phyloP scores from a whole-genome alignment of 1,140 invertebrate genomes.

The Diachasma alloeum region DNA sequence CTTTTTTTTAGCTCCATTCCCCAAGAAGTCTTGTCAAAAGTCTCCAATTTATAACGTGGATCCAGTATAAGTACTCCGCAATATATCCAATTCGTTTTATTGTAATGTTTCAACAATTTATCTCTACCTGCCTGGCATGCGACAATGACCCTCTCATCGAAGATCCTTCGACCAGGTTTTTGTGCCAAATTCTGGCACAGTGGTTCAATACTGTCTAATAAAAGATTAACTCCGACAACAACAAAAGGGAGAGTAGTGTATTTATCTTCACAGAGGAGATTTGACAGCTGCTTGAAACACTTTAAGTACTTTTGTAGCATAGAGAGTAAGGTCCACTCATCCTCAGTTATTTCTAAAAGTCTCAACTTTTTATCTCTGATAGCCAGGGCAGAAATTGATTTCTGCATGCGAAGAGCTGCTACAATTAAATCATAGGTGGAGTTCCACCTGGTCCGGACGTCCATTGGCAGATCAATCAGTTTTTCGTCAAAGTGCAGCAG shows the following conservation, averaged over 20 bases:
- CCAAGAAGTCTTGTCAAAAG: conserved; percentile 52
- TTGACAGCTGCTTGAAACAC: conserved; percentile 15
- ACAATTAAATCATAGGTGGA: conserved; percentile 28
- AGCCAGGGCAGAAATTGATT: not conserved
- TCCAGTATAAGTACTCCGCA: conserved; percentile 52
- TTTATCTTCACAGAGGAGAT: conserved; percentile 18
- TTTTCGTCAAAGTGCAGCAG: conserved; percentile 9
- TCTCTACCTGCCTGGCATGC: conserved; percentile 41
- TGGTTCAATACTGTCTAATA: conserved; percentile 47
- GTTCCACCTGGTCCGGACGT: conserved; percentile 30
- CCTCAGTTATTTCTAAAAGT: not conserved
- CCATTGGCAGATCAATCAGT: not conserved
- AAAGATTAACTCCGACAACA: conserved; percentile 40
- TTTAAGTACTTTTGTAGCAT: conserved; percentile 4
- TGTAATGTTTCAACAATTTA: conserved; percentile 54
- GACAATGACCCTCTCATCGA: conserved; percentile 16
- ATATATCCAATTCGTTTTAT: conserved; percentile 54
- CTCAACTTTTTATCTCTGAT: not conserved
- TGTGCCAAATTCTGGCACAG: conserved; percentile 3
- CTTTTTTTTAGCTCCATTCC: conserved; percentile 48
- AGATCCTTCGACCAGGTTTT: not conserved
- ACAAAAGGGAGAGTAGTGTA: conserved; percentile 26
- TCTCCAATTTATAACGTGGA: conserved; percentile 52
- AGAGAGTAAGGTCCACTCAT: conserved; percentile 19
- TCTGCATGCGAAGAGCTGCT: not conserved